phyloP scores from a whole-genome alignment of 1,140 invertebrate genomes.

The Druon quercuslanigerum region DNA sequence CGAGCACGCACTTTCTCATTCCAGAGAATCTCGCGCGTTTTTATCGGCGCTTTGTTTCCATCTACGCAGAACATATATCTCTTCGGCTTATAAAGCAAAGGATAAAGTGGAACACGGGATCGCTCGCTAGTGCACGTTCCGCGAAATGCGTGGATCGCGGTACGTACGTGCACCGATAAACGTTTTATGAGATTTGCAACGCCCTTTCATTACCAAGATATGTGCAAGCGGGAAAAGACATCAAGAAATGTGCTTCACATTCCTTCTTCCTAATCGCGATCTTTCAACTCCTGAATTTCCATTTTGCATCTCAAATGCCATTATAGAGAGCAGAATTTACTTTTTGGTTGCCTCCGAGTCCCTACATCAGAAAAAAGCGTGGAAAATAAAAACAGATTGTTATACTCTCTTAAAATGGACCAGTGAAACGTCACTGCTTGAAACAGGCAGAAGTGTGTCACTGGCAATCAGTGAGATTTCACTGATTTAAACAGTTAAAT shows the following conservation, averaged over 20 bases:
- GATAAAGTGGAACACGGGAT: conserved; percentile 27
- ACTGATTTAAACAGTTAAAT: no score
- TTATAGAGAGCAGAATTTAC: no score
- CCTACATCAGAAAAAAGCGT: no score
- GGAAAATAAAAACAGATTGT: no score
- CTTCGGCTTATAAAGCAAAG: conserved; percentile 25
- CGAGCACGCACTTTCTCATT: conserved; percentile 21
- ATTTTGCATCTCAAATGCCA: no score
- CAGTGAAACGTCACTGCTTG: no score
- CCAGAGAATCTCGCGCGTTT: conserved; percentile 25
- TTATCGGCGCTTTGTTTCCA: conserved; percentile 27
- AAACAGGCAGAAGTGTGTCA: no score
- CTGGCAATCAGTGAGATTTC: no score
- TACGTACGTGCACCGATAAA: conserved; percentile 10
- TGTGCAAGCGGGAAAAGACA: background rate
- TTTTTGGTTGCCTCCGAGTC: no score
- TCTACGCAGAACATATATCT: conserved; percentile 19
- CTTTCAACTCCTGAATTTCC: background rate
- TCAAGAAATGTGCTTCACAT: background rate
- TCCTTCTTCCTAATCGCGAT: background rate
- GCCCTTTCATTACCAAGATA: conserved; percentile 14
- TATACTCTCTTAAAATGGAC: no score
- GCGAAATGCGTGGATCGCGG: conserved; percentile 17
- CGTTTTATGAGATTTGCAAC: conserved; percentile 26
- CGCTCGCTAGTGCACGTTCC: conserved; percentile 10